Evolutionary conservation across 2,888 invertebrate species (phyloP).

Genomic region (Sinohyriopsis cumingii): DNA sequence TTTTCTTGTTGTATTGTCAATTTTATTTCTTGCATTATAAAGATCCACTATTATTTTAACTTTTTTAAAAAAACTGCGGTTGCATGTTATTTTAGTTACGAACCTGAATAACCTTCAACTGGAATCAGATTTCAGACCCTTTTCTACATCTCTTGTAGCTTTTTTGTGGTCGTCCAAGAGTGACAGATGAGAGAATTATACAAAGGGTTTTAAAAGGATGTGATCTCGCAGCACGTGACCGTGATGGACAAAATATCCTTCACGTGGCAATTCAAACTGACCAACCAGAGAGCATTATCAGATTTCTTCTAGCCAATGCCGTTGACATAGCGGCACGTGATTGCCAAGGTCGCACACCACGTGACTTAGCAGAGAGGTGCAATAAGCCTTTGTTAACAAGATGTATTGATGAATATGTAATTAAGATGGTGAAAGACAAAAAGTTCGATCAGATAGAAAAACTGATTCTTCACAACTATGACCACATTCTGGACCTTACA

Average conservation of each 20-base stretch:
- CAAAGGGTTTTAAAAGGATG: conserved; percentile 53
- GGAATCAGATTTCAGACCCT: too few species aligned
- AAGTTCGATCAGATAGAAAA: conserved; percentile 56
- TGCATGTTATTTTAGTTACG: too few species aligned
- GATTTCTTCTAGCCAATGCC: conserved; percentile 40
- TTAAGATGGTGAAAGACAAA: conserved; percentile 53
- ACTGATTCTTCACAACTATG: conserved; percentile 64
- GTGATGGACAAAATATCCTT: conserved; percentile 56
- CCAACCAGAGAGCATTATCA: conserved; percentile 40
- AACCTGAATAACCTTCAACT: too few species aligned
- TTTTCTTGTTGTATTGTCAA: too few species aligned
- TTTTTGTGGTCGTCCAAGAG: conserved; percentile 48
- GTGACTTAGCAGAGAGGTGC: conserved; percentile 49
- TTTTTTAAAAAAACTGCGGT: too few species aligned
- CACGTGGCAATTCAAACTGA: conserved; percentile 50
- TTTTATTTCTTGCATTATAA: too few species aligned
- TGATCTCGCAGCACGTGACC: conserved; percentile 52
- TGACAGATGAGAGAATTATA: conserved; percentile 51
- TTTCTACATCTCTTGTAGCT: conserved; percentile 38
- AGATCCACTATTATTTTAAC: too few species aligned
- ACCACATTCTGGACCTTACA: conserved; percentile 63
- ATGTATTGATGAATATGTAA: conserved; percentile 52
- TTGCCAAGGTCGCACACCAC: conserved; percentile 51
- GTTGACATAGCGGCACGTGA: conserved; percentile 57
- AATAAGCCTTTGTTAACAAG: conserved; percentile 37